A percentile compares a stretch with the other conserved stretches of the same genome.
Evolutionary conservation across 2,113 vertebrate genomes (phyloP).

Genomic region (Gallinago jamesoni): DNA sequence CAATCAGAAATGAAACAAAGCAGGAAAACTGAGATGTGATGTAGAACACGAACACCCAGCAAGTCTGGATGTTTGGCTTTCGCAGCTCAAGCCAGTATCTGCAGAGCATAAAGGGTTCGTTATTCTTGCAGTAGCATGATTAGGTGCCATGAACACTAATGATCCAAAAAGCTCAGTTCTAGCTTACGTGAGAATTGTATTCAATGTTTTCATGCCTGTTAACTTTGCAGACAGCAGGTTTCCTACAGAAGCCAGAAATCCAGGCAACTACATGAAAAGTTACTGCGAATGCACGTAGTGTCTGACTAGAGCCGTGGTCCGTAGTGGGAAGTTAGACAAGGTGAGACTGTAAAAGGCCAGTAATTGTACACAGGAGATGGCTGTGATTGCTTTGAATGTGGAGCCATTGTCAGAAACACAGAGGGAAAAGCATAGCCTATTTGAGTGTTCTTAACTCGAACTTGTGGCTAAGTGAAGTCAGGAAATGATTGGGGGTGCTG

Average conservation of each 20-base stretch:
- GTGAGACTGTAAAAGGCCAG: constrained; percentile 53
- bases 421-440: constrained; percentile 13
- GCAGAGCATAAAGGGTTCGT: constrained; percentile 8
- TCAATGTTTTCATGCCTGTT: constrained; percentile 28
- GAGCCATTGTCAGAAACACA: constrained; percentile 30
- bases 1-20: background rate
- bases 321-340: constrained; percentile 45
- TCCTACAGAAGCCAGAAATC: constrained; percentile 9
- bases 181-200: background rate
- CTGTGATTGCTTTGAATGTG: constrained; percentile 56
- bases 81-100: background rate
- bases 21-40: background rate
- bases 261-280: constrained; percentile 10
- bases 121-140: constrained; percentile 11
- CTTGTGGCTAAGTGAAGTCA: constrained; percentile 13
- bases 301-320: constrained; percentile 38
- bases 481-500: background rate
- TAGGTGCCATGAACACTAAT: constrained; percentile 25
- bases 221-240: constrained; percentile 38
- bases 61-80: background rate
- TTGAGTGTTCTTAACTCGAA: constrained; percentile 25
- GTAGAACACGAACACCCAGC: background rate
- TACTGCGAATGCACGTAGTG: constrained; percentile 43
- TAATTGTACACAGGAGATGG: constrained; percentile 65
- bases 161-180: constrained; percentile 27